Evolutionary conservation across 2,797 vertebrate species (phyloP), one percentile per base, ranked within the genome.

Genomic region (Helarctos malayanus): DNA sequence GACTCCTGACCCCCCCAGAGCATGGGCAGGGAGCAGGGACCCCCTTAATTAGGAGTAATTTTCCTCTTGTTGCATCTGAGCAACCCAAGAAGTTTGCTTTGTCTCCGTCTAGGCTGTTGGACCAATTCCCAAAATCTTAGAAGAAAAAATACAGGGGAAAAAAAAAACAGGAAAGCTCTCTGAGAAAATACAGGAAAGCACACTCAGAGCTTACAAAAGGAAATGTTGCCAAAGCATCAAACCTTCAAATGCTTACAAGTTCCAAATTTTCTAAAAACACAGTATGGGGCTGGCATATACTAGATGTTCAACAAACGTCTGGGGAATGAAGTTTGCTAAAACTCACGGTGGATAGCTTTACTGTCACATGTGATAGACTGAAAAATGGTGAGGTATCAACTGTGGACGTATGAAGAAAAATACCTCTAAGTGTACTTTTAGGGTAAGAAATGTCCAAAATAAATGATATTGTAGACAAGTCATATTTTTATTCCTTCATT

Each of bases 381-480:
- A 15, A 80, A 94, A 80, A 47, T 63, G 13, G 49, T 73, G 47
- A 95, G 47, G 47, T 86, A 27, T 27, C 45, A 78, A 78, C 8
- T 32, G 3, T 79, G 76, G 19, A 49, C n/a, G 68, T 79, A 61
- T 73, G 57, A 91, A 89, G 45, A 65, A 75, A 96, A 93, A 35
- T 65, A 29, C 14, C 89, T 84, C 18, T n/a, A 81, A 59, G 25
- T 84, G 35, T 13, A 63, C 4, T 21, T 84, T n/a, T 54, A 54
- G 15, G 15, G 56, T 65, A 76, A 93, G 38, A 89, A 87, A 86
- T 56, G 8, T 57, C 73, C 27, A n/a, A 54, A 61, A 54, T 35
- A 83, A 86, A 83, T 71, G 14, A 61, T 54, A 47, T 95, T 92
- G 80, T 56, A 83, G 68, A 73, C n/a, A 88, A 88, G 14, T 47